Conservation (phyloP, 2,113 vertebrate species). For the Caretta caretta region DNA sequence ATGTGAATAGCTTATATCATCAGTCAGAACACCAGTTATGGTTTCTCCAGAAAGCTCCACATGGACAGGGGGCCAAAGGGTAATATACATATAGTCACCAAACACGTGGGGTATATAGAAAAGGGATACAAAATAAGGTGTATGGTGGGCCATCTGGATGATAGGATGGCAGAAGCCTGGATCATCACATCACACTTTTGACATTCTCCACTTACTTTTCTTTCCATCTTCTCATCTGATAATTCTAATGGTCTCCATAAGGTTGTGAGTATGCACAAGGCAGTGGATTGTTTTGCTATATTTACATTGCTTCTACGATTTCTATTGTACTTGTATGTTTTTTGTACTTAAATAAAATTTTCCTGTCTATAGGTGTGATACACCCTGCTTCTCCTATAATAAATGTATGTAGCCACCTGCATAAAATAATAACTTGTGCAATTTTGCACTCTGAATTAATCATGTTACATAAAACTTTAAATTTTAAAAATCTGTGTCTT, state of each 20-base stretch:
- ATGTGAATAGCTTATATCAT: neutral
- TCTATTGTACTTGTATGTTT: neutral
- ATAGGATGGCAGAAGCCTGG: no score
- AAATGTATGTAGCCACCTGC: no score
- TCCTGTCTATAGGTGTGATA: neutral
- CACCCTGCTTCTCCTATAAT: neutral
- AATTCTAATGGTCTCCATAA: no score
- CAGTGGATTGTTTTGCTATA: neutral
- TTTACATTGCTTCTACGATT: neutral
- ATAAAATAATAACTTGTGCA: neutral
- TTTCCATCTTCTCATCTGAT: no score
- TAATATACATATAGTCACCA: neutral
- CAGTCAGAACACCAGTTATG: neutral
- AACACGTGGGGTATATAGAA: no score
- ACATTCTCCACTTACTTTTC: no score
- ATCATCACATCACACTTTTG: no score
- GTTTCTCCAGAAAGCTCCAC: neutral
- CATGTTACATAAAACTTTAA: neutral
- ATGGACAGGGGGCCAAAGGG: neutral
- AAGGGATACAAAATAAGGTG: no score
- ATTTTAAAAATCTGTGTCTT: neutral
- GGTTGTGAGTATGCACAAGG: no score
- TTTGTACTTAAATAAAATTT: neutral
- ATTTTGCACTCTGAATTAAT: neutral
- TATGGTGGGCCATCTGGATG: no score